Percentiles rank a stretch among this genome's conserved stretches.
phyloP scores from a whole-genome alignment of 2,113 vertebrate species.

The Phocoena sinus region DNA sequence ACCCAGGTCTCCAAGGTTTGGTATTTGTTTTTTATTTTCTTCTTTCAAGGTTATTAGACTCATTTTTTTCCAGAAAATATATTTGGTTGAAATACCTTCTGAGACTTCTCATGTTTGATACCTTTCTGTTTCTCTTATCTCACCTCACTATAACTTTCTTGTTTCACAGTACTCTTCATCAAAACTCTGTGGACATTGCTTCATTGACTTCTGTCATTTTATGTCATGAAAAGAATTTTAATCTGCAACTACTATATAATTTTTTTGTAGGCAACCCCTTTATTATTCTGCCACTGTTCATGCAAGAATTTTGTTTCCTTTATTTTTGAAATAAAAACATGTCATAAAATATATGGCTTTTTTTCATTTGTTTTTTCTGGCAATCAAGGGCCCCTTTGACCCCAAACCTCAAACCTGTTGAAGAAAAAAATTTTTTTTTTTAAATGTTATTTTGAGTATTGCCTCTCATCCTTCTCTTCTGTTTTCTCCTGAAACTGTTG shows the following conservation, averaged over 20 bases:
- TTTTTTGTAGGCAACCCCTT: neutral
- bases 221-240: constrained; percentile 37
- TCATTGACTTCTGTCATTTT: constrained; percentile 23
- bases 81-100: neutral
- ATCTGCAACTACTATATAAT: constrained; percentile 2
- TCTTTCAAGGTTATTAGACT: neutral
- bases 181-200: neutral
- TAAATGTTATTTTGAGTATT: neutral
- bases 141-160: neutral
- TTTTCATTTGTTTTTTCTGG: neutral
- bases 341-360: neutral
- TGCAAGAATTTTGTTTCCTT: neutral
- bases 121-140: neutral
- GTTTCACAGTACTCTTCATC: constrained; percentile 10
- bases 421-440: neutral
- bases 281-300: neutral
- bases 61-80: neutral
- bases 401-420: neutral
- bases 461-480: neutral
- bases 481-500: neutral
- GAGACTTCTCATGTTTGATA: neutral
- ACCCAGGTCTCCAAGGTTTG: too few relatives aligned
- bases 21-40: too few relatives aligned
- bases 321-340: constrained; percentile 5
- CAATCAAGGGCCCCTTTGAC: neutral